Percentiles rank a stretch among this genome's conserved stretches.
These are phyloP conservation scores for Drosophila lutescens DNA, from an alignment of 2,888 invertebrate species.

Conservation along the genomic window DNA sequence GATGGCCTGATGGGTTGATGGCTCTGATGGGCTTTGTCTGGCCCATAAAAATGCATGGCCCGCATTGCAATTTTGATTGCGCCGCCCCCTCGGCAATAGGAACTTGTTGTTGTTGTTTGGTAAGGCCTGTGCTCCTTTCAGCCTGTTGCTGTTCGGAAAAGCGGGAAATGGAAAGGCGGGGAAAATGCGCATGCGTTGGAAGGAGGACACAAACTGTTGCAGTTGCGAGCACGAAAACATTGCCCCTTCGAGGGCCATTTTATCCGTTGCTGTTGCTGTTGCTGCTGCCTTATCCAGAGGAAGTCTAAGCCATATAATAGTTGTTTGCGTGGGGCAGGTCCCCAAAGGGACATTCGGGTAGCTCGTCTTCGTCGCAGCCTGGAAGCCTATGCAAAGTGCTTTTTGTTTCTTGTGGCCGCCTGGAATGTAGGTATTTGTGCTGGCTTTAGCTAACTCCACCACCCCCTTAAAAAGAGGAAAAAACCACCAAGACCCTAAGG, in stretches of 20 bases:
- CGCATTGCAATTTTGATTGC: slow-evolving; percentile 61
- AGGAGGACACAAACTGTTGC: slow-evolving; percentile 66
- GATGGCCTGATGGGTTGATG: slow-evolving; percentile 31
- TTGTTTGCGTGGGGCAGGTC: slow-evolving; percentile 60
- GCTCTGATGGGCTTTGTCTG: slow-evolving; percentile 39
- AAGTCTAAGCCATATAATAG: slow-evolving; percentile 57
- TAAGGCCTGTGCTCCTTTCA: slow-evolving; percentile 29
- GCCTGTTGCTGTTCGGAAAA: slow-evolving; percentile 68
- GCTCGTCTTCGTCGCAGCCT: slow-evolving; percentile 41
- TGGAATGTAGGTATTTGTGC: slow-evolving; percentile 53
- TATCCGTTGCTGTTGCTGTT: slow-evolving; percentile 49
- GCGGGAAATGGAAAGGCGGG: not conserved
- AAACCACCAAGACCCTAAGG: slow-evolving; percentile 2
- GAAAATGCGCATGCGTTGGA: slow-evolving; percentile 70
- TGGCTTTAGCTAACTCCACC: slow-evolving; percentile 32
- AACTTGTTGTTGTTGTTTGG: slow-evolving; percentile 46
- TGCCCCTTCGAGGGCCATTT: slow-evolving; percentile 67
- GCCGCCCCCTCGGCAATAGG: slow-evolving; percentile 17
- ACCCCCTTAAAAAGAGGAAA: not conserved
- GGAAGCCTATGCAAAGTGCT: slow-evolving; percentile 59
- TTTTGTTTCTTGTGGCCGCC: slow-evolving; percentile 58
- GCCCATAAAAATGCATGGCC: slow-evolving; percentile 64
- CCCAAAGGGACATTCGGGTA: slow-evolving; percentile 50
- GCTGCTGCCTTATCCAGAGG: slow-evolving; percentile 57
- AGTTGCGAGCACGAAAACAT: slow-evolving; percentile 62